Percentiles rank a stretch among this genome's conserved stretches.
Evolutionary conservation across 2,797 vertebrate species (phyloP).

Genomic region (Rousettus madagascariensis): DNA sequence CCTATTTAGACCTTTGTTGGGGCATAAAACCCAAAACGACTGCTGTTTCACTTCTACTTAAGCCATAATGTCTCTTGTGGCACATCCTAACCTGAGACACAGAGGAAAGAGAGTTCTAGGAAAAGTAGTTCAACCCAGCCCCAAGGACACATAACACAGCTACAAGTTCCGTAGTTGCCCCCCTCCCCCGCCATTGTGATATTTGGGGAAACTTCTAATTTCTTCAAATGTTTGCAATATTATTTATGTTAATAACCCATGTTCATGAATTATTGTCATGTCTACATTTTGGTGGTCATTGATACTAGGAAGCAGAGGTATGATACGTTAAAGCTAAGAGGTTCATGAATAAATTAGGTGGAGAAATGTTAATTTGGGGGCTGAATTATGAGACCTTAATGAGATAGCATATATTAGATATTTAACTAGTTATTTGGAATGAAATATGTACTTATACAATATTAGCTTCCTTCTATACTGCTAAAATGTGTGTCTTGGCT

Average conservation of each 20-base stretch:
- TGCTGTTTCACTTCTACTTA: not conserved
- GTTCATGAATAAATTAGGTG: conserved; percentile 56
- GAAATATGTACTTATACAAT: not conserved
- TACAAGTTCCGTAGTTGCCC: not conserved
- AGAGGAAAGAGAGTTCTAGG: not conserved
- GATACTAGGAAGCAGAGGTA: not conserved
- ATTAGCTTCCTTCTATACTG: not conserved
- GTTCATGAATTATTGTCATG: not conserved
- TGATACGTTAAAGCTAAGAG: conserved; percentile 29
- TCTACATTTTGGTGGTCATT: not conserved
- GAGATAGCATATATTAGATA: not conserved
- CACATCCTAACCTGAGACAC: not conserved
- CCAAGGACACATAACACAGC: not conserved
- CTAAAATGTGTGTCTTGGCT: not conserved
- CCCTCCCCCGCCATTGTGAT: too few relatives aligned
- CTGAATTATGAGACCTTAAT: conserved; percentile 39
- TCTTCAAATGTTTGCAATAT: not conserved
- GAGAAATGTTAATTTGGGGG: conserved; percentile 48
- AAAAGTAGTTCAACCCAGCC: not conserved
- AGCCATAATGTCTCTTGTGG: not conserved
- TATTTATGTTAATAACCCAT: not conserved
- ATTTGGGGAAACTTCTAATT: not conserved
- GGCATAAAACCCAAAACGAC: not conserved
- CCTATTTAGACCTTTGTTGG: not conserved
- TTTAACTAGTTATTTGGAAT: not conserved